Evolutionary conservation across 92 coral and sea anemone species (phyloP).

Genomic region (Palythoa grandiflora): DNA sequence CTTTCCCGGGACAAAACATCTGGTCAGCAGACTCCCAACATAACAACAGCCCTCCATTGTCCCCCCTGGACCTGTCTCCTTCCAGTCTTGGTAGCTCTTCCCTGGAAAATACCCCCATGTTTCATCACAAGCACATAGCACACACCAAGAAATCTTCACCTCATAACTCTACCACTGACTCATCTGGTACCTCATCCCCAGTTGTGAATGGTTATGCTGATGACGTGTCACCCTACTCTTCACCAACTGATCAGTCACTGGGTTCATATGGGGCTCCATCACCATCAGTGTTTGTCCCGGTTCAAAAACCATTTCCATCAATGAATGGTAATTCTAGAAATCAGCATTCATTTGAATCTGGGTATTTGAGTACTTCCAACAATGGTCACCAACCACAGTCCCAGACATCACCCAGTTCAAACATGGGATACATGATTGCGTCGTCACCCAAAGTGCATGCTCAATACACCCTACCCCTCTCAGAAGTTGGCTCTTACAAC

Average conservation of each 20-base stretch:
- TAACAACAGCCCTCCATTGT: conserved; percentile 82
- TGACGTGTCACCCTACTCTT: conserved; percentile 92
- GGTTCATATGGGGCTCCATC: conserved; percentile 81
- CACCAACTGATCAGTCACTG: conserved; percentile 90
- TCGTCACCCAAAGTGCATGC: conserved; percentile 77
- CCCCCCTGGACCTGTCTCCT: conserved; percentile 81
- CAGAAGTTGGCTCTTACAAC: conserved; percentile 71
- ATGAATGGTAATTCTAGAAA: conserved; percentile 61
- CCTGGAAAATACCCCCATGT: conserved; percentile 67
- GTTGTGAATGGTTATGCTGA: conserved; percentile 90
- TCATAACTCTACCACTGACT: conserved; percentile 78
- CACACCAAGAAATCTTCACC: conserved; percentile 55
- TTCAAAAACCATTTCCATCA: conserved; percentile 64
- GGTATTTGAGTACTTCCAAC: conserved; percentile 75
- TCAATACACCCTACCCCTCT: conserved; percentile 64
- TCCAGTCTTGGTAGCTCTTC: conserved; percentile 73
- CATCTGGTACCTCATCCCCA: conserved; percentile 83
- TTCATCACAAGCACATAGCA: conserved; percentile 63
- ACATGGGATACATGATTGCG: conserved; percentile 59
- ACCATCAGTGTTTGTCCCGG: conserved; percentile 81
- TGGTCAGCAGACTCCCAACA: conserved; percentile 88
- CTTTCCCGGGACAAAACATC: conserved; percentile 91
- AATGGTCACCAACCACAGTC: conserved; percentile 75
- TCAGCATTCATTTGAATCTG: conserved; percentile 87
- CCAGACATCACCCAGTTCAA: conserved; percentile 78